phyloP scores from a whole-genome alignment of 2,797 vertebrate species.

The Tadarida brasiliensis region DNA sequence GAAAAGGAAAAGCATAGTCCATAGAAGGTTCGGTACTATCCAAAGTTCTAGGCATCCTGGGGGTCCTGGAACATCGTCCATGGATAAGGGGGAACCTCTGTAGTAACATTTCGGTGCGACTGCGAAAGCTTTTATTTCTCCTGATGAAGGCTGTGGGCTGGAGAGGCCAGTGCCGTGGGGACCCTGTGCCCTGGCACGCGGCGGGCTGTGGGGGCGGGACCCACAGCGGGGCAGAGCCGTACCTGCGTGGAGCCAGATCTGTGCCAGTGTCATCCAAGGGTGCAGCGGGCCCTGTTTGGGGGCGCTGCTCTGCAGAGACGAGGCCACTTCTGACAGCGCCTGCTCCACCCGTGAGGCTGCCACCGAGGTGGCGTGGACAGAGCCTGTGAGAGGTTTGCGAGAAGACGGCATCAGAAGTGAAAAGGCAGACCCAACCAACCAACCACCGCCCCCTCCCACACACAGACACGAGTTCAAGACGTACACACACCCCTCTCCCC shows the following conservation, averaged over 20 bases:
- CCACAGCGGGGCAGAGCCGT: not conserved
- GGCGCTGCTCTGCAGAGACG: conserved; percentile 97
- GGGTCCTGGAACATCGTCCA: not conserved
- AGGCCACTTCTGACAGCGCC: conserved; percentile 97
- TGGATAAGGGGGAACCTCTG: not conserved
- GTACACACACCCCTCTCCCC: not conserved
- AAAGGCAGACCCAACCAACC: not conserved
- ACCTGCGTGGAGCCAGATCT: conserved; percentile 99
- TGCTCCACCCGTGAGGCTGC: conserved; percentile 98
- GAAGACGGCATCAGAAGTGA: conserved; percentile 13
- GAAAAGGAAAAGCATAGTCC: not conserved
- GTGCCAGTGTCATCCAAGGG: conserved; percentile 99
- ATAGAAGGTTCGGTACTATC: too few relatives aligned
- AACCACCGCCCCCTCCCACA: not conserved
- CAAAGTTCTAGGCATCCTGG: not conserved
- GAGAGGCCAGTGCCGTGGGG: not conserved
- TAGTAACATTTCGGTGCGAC: not conserved
- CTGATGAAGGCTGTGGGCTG: not conserved
- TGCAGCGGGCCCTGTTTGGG: conserved; percentile 97
- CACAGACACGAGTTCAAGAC: conserved; percentile 20
- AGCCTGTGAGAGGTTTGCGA: conserved; percentile 89
- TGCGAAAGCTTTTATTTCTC: not conserved
- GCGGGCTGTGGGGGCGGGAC: not conserved
- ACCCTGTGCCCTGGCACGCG: not conserved
- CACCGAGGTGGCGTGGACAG: conserved; percentile 96